These are phyloP conservation scores for Eremobia ochroleuca DNA, from an alignment of 2,888 invertebrate genomes.

Conservation along the genomic window DNA sequence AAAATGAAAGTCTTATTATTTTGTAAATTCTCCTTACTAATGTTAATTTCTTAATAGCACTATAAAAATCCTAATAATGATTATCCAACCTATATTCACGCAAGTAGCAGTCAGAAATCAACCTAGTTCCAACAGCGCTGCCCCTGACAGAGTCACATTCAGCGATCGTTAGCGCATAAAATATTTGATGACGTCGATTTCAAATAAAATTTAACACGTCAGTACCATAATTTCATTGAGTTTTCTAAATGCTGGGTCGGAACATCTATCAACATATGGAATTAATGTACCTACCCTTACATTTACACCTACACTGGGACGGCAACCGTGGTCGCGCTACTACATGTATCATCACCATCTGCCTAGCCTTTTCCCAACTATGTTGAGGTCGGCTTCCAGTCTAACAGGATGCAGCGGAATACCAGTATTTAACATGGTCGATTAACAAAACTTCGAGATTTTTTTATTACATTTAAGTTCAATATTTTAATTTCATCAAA, in stretches of 20 bases:
- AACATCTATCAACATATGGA: neutral
- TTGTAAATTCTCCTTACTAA: neutral
- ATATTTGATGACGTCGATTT: neutral
- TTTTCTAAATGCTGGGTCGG: neutral
- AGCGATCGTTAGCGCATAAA: neutral
- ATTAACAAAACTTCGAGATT: neutral
- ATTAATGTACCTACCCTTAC: neutral
- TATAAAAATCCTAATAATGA: neutral
- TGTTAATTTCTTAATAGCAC: no score
- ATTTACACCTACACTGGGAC: neutral
- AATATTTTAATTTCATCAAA: no score
- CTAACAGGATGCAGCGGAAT: no score
- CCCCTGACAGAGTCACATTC: neutral
- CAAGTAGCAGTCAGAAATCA: neutral
- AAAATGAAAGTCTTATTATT: neutral
- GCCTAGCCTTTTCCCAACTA: no score
- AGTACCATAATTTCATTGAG: neutral
- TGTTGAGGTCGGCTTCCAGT: no score
- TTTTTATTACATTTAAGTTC: no score
- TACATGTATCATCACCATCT: no score
- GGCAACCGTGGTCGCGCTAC: neutral
- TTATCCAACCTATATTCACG: neutral
- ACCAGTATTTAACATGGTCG: no score
- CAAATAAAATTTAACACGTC: constrained; percentile 1
- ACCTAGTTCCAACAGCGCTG: neutral